Base-by-base conservation (phyloP, 1,140 invertebrate species). In the Papilio polyxenes region DNA sequence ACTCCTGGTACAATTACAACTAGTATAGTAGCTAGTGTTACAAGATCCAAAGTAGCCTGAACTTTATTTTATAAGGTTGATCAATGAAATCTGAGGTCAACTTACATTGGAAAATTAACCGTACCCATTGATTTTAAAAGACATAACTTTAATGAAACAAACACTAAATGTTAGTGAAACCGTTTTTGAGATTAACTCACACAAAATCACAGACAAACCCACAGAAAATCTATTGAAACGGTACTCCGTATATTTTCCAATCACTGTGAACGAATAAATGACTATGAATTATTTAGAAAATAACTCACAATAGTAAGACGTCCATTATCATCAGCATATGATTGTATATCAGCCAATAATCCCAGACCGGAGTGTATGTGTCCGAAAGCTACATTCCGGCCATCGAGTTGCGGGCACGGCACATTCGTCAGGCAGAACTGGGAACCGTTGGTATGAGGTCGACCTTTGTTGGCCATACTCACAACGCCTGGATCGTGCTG, bases 391-490 rank as follows among this genome's bases (percentile, higher is more conserved):
- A 99, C 98, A 94, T 99, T 98, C 48, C 96, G 97, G 13, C 97
- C 97, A 93, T 99, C 97, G 40, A 99, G 94, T 87, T 99, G 98
- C 44, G 96, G 95, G 86, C 98, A 98, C 7, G 97, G 96, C 0
- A 96, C 97, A 15, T 97, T 96, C 4, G 98, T 98, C 31, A 99
- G 98, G 87, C 99, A 98, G 95, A 99, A 99, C 94, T 99, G 98
- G 9, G 98, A 99, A 80, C 97, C 98, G 89, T 99, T 99, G 62
- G 97, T 97, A 91, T 99, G 96, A 3, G 96, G 96, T 17, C 90
- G 91, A 7, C 98, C 98, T 86, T 96, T 96, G 93, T 99, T 99
- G 0, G 98, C 98, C 98, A 99, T 99, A 84, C 98, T 98, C 2
- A 99, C 92, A 6, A 97, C 95, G 81, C 97, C 97, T 56, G 92